Evolutionary conservation across 1,140 invertebrate genomes (phyloP), one percentile per base, ranked within the genome.

Genomic region (Drosophila nigromelanica): DNA sequence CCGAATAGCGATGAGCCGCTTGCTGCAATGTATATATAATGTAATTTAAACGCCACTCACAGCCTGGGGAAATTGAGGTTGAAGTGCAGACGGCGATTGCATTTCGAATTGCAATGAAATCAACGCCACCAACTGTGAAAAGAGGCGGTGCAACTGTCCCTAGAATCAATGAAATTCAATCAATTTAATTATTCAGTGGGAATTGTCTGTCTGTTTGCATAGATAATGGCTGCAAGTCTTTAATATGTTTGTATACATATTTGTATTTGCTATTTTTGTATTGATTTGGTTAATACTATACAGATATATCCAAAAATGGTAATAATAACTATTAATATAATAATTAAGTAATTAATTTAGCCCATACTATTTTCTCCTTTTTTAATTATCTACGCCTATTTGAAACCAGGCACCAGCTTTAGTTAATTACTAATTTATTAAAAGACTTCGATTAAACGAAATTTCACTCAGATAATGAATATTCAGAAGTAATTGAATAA

Each of bases 1-100:
- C 51, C 15, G 55, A 60, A 27, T 54, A 48, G 39, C 50, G 15
- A 12, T 40, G 18, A 51, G 45, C 43, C 47, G 27, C 33, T 33
- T 15, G 54, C 33, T 54, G 59, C 59, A 61, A 35, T 40, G 24
- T 51, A 39, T 68, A 71, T 69, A 33, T 72, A 82, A 87, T 87
- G 76, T 55, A 67, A 79, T 82, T 82, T 54, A 51, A 80, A 81
- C 51, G 11, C 43, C 45, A 59, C 39, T 37, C 24, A 68, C 64
- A 56, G 35, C 66, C 24, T 24, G 39, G 47, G 68, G 82, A 86
- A 87, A 87, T 82, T 82, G 78, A 55, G 75, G 74, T 78, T 78
- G 62, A 75, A 78, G 81, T 80, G 74, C 45, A 55, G 52, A 39
- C 67, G 52, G 48, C 77, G 60, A 73, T 77, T 67, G 78, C 61